A percentile compares a stretch with the other conserved stretches of the same genome.
Evolutionary conservation across 2,888 invertebrate species (phyloP).

Genomic region (Philhelius pedissequus): DNA sequence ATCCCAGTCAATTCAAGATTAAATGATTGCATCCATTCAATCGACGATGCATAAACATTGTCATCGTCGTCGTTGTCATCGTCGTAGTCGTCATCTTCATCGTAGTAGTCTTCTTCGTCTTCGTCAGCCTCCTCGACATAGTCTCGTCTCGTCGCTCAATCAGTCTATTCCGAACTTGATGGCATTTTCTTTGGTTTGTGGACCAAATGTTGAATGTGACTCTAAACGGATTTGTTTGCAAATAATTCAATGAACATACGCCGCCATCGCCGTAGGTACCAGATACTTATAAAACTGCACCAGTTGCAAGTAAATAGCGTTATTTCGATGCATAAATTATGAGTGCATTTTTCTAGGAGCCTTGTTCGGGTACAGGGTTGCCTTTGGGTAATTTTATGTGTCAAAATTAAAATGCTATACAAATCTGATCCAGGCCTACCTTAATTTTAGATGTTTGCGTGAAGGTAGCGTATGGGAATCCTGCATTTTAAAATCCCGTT

Average conservation of each 20-base stretch:
- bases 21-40: conserved; percentile 65
- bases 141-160: conserved; percentile 43
- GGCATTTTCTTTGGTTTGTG: conserved; percentile 16
- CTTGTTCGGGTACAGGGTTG: background rate
- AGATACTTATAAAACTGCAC: background rate
- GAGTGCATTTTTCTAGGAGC: background rate
- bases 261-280: conserved; percentile 20
- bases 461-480: no score
- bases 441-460: no score
- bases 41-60: conserved; percentile 59
- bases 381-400: background rate
- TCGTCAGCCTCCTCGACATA: background rate
- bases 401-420: background rate
- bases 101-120: background rate
- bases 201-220: conserved; percentile 23
- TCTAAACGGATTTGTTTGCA: conserved; percentile 54
- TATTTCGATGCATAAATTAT: conserved; percentile 46
- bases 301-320: conserved; percentile 24
- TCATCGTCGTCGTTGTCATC: conserved; percentile 38
- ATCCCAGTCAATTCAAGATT: conserved; percentile 56
- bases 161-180: conserved; percentile 14
- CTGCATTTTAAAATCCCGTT: no score
- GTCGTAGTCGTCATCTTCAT: background rate
- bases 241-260: conserved; percentile 39
- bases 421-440: no score